Base-by-base conservation (phyloP, 1,140 invertebrate genomes). In the Eupeodes corollae region DNA sequence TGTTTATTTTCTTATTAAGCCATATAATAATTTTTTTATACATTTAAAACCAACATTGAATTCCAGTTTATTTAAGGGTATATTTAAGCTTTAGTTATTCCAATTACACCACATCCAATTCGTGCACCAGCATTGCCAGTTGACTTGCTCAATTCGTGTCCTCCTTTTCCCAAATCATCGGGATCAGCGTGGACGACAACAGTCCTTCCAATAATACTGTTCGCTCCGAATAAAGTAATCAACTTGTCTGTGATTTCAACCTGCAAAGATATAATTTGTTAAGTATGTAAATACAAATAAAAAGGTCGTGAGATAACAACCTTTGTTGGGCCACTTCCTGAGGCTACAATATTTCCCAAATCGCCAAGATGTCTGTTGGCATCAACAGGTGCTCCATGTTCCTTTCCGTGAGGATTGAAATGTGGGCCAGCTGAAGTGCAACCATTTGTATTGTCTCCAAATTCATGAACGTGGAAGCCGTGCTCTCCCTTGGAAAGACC, bases 101-200 rank as follows among this genome's bases (percentile, higher is more conserved):
- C 96, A 73, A 99, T 95, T n/a, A 99, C 89, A 47, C 95, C 95
- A 68, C 96, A 99, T 16, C 91, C 94, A 51, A 94, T 74, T 56
- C 96, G 82, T 44, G 82, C 91, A 5, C 96, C 96, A 53, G 96
- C 94, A 73, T 99, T 98, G 30, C 96, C 96, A 43, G 95, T 99
- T 12, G 88, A 88, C 71, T 87, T 86, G 70, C 92, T 96, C 39
- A 94, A 75, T 61, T 95, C 90, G 61, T 97, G 87, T 2, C 90
- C 91, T 47, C 94, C 94, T 52, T 84, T 75, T 6, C 94, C 96
- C 40, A 98, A 75, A 72, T 99, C 96, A 75, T 99, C 96, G 38
- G 81, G 78, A 70, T 93, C 91, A 49, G 85, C 92, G 70, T 99
- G 95, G 12, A 91, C 87, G 16, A 92, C 88, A 43, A 96, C 63